These are phyloP conservation scores for Eutolmus rufibarbis DNA, from an alignment of 2,888 invertebrate species.

Conservation along the genomic window DNA sequence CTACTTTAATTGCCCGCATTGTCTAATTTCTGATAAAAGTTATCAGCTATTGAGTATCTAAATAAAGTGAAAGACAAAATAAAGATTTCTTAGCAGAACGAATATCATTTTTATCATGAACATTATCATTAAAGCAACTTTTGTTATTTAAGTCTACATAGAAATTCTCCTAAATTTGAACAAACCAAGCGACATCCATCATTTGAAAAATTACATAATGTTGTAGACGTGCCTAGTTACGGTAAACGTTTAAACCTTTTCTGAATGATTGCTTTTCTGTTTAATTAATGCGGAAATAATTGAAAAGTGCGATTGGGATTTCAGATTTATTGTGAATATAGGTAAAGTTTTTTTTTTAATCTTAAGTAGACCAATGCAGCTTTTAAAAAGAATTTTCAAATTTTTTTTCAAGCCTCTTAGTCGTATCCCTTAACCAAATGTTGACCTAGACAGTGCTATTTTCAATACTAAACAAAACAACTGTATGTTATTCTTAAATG, in stretches of 20 bases:
- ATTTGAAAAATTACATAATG: not conserved
- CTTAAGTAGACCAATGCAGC: no score
- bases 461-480: not conserved
- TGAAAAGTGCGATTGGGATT: no score
- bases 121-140: not conserved
- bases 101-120: not conserved
- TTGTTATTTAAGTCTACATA: not conserved
- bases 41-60: not conserved
- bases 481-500: not conserved
- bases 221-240: not conserved
- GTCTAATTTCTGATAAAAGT: not conserved
- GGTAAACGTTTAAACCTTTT: not conserved
- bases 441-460: no score
- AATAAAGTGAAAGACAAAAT: not conserved
- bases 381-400: no score
- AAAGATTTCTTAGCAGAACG: not conserved
- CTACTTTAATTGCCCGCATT: not conserved
- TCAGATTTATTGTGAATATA: no score
- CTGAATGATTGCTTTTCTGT: not conserved
- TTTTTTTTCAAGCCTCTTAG: no score
- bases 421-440: no score
- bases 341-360: no score
- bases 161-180: not conserved
- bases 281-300: not conserved
- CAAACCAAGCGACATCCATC: not conserved